Percentiles rank a stretch among this genome's conserved stretches.
These are phyloP conservation scores for Reinhardtius hippoglossoides DNA, from an alignment of 2,113 vertebrate species.

Conservation along the genomic window DNA sequence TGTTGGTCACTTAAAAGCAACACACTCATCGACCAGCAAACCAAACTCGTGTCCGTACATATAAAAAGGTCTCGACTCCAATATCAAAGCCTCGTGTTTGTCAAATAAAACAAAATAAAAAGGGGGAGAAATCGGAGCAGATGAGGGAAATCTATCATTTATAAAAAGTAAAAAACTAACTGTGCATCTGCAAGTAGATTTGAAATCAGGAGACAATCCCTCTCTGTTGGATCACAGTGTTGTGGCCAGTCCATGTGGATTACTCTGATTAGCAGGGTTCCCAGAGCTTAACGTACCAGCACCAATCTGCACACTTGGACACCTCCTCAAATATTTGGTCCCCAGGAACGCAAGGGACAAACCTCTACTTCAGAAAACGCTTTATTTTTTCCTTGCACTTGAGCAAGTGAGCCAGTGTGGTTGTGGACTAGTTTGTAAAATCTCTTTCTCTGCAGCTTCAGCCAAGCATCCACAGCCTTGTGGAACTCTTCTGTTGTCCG, in stretches of 20 bases:
- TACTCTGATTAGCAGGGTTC: slow-evolving; percentile 49
- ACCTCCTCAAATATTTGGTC: slow-evolving; percentile 47
- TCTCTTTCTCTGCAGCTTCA: slow-evolving; percentile 27
- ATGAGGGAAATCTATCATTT: slow-evolving; percentile 17
- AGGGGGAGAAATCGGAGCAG: background rate
- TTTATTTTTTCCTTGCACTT: slow-evolving; percentile 9
- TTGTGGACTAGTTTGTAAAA: slow-evolving; percentile 34
- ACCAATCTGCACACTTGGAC: slow-evolving; percentile 41
- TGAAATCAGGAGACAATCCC: slow-evolving; percentile 37
- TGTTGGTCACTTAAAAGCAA: slow-evolving; percentile 65
- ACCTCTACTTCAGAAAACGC: slow-evolving; percentile 20
- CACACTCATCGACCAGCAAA: slow-evolving; percentile 38
- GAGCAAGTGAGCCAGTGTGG: slow-evolving; percentile 34
- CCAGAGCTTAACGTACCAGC: slow-evolving; percentile 40
- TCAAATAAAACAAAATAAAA: slow-evolving; percentile 40
- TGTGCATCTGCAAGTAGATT: slow-evolving; percentile 50
- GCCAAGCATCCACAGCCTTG: background rate
- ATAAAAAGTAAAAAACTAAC: slow-evolving; percentile 33
- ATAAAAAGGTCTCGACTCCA: slow-evolving; percentile 42
- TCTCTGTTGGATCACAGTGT: slow-evolving; percentile 71
- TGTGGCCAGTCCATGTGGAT: slow-evolving; percentile 59
- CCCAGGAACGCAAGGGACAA: slow-evolving; percentile 40
- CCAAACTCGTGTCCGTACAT: slow-evolving; percentile 46
- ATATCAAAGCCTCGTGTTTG: slow-evolving; percentile 39
- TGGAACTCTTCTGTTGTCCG: slow-evolving; percentile 16